Evolutionary conservation across 1,140 invertebrate species (phyloP).

Genomic region (Bombus breviceps): DNA sequence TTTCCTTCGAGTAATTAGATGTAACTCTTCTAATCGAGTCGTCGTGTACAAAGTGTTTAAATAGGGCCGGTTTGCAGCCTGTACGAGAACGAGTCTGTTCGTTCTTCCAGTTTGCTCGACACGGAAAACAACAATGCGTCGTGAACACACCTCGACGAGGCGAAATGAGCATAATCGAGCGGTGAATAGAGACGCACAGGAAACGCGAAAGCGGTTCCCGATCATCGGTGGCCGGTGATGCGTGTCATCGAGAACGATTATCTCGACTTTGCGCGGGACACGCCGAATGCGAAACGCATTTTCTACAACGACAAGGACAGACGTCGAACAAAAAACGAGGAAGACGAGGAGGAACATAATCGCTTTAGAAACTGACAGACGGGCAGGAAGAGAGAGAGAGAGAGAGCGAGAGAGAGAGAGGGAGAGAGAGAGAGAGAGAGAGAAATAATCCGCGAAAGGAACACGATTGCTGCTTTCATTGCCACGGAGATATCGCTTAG

Average conservation of each 20-base stretch:
- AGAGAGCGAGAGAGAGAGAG: not conserved
- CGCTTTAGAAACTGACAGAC: not conserved
- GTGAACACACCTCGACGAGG: slow-evolving; percentile 36
- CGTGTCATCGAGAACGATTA: slow-evolving; percentile 53
- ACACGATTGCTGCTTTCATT: not conserved
- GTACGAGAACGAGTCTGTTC: not conserved
- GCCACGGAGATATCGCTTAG: not conserved
- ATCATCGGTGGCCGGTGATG: slow-evolving; percentile 49
- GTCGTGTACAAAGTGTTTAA: not conserved
- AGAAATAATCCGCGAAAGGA: not conserved
- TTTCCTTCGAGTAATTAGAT: not conserved
- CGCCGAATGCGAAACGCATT: slow-evolving; percentile 33
- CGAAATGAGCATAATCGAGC: slow-evolving; percentile 29
- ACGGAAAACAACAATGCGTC: slow-evolving; percentile 39
- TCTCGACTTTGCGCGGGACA: slow-evolving; percentile 52
- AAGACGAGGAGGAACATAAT: not conserved
- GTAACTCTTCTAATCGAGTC: not conserved
- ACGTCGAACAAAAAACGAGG: not conserved
- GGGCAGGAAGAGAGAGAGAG: not conserved
- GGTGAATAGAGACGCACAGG: slow-evolving; percentile 50
- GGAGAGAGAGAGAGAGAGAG: too few relatives aligned
- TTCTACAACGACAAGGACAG: not conserved
- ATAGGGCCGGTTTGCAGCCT: not conserved
- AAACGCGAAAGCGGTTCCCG: slow-evolving; percentile 55
- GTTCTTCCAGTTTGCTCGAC: too few relatives aligned